Evolutionary conservation across 23 tunicate genomes (phyloP), one percentile per base, ranked within the genome.

Genomic region (Ascidia mentula): DNA sequence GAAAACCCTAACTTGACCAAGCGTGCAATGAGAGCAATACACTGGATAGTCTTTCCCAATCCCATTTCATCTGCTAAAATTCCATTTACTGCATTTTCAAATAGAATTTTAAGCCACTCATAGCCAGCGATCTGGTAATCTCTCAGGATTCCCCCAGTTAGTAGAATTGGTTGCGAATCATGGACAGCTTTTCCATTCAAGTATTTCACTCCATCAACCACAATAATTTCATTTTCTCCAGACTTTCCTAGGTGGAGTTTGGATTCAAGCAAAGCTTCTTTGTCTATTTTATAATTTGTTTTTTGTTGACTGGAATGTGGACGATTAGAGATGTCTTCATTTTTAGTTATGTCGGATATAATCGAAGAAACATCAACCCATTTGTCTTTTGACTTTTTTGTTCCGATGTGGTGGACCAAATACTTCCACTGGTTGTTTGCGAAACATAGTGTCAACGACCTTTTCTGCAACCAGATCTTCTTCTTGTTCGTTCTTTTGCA

Each of bases 51-150:
- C 77, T 93, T 93, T 5, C 98, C 98, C 53, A 93, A 82, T 32
- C 98, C 98, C 98, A 93, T 93, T 70, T 93, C 98, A 81, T 93
- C 98, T 69, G 98, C 98, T 9, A 93, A 60, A 38, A 93, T 93
- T 35, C 98, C 98, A 88, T 84, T 93, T 8, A 86, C 84, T 7
- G 87, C 90, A 71, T 93, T 93, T 40, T 83, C 83, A 53, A 93
- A 93, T 42, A 93, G 70, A 71, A 84, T 86, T 80, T 88, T 88
- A 5, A 93, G 75, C 98, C 98, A 93, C 46, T 88, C 79, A 72
- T 40, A 88, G 0, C 98, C 98, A 22, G 78, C 79, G 18, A 93
- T 72, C 81, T 93, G 98, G 61, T 93, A 93, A 30, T 88, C 78
- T 39, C 89, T 61, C 22, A 93, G 60, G 6, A 93, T 46, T 9